phyloP scores from a whole-genome alignment of 2,888 invertebrate genomes.

The Torymus texanus region DNA sequence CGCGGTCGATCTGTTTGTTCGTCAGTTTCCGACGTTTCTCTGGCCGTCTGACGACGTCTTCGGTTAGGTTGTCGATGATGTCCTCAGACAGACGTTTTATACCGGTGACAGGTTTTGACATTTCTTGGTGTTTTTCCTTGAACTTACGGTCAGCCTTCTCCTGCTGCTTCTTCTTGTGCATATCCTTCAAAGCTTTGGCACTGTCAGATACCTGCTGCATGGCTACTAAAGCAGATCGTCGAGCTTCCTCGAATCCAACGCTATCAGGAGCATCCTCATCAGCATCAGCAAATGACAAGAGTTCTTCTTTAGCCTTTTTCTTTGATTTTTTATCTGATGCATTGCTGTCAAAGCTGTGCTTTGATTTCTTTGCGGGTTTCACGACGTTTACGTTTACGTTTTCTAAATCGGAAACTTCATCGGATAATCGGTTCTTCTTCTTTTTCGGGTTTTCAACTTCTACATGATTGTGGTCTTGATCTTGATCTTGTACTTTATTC shows the following conservation, averaged over 20 bases:
- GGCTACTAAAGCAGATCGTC: conserved; percentile 28
- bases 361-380: conserved; percentile 42
- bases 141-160: conserved; percentile 40
- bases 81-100: conserved; percentile 66
- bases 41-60: conserved; percentile 55
- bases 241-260: conserved; percentile 52
- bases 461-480: not conserved
- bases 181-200: conserved; percentile 41
- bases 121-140: conserved; percentile 14
- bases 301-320: conserved; percentile 11
- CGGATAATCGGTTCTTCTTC: not conserved
- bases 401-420: conserved; percentile 19
- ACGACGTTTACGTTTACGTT: not conserved
- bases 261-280: conserved; percentile 50
- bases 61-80: conserved; percentile 63
- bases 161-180: conserved; percentile 50
- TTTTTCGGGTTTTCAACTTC: conserved; percentile 19
- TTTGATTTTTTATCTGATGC: conserved; percentile 31
- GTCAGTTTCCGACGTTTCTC: conserved; percentile 55
- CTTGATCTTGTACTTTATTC: not conserved
- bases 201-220: conserved; percentile 42
- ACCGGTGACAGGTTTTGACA: not conserved
- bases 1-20: conserved; percentile 2
- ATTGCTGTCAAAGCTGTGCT: not conserved
- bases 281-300: too few species aligned